Conservation (phyloP, 2,113 vertebrate species). For the Maccullochella peelii region DNA sequence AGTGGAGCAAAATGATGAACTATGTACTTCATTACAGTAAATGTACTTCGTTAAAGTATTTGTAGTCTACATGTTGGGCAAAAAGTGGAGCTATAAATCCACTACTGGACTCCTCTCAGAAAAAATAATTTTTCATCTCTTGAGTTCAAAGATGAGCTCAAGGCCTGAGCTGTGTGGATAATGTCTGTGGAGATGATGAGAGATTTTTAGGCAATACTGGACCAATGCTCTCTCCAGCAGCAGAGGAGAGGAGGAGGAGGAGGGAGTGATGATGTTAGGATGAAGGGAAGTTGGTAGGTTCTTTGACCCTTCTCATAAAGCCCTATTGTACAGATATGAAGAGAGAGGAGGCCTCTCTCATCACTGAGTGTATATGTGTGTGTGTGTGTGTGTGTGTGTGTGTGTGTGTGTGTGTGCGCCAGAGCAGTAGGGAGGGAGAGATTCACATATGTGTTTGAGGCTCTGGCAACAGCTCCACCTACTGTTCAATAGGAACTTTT, state of each 20-base stretch:
- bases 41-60: background rate
- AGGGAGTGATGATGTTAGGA: slow-evolving; percentile 59
- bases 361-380: slow-evolving; percentile 24
- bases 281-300: slow-evolving; percentile 44
- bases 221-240: slow-evolving; percentile 19
- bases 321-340: slow-evolving; percentile 60
- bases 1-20: background rate
- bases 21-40: background rate
- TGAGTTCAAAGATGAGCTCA: slow-evolving; percentile 7
- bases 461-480: slow-evolving; percentile 53
- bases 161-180: background rate
- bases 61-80: no score
- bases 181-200: slow-evolving; percentile 26
- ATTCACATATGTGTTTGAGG: slow-evolving; percentile 11
- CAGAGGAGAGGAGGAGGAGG: slow-evolving; percentile 21
- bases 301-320: slow-evolving; percentile 62
- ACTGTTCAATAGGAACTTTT: slow-evolving; percentile 15
- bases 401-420: slow-evolving; percentile 12
- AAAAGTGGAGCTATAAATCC: background rate
- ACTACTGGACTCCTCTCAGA: background rate
- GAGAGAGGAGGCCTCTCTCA: slow-evolving; percentile 51
- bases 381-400: background rate
- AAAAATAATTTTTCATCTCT: background rate
- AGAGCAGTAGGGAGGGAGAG: background rate
- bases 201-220: slow-evolving; percentile 30